A percentile compares a stretch with the other conserved stretches of the same genome.
These are phyloP conservation scores for Drosophila orosa DNA, from an alignment of 1,140 invertebrate genomes.

Conservation along the genomic window DNA sequence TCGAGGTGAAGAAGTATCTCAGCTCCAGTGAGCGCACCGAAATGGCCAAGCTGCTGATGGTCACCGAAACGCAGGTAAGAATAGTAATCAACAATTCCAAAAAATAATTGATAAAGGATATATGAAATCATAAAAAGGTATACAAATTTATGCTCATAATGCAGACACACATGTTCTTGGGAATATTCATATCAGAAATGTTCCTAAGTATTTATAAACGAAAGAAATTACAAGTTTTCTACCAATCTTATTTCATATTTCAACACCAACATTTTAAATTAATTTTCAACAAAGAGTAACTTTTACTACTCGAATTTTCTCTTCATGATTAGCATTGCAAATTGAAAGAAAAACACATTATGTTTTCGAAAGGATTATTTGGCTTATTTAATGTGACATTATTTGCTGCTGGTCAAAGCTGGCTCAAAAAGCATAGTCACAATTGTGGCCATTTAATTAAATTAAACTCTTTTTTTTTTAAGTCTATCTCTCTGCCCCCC, in stretches of 20 bases:
- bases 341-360: slow-evolving; percentile 4
- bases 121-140: too few species aligned
- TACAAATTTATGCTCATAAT: too few species aligned
- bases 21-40: slow-evolving; percentile 97
- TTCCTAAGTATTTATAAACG: neutral
- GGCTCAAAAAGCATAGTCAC: slow-evolving; percentile 7
- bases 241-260: neutral
- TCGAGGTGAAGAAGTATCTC: slow-evolving; percentile 98
- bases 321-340: neutral
- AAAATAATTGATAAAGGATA: too few species aligned
- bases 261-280: neutral
- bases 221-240: neutral
- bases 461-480: slow-evolving; percentile 24
- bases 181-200: neutral
- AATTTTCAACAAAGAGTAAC: neutral
- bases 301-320: neutral
- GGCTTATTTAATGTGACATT: slow-evolving; percentile 42
- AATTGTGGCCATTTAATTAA: slow-evolving; percentile 43
- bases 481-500: neutral
- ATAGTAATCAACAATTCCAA: neutral
- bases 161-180: neutral
- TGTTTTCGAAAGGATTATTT: slow-evolving; percentile 19
- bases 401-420: slow-evolving; percentile 8
- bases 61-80: slow-evolving; percentile 97
- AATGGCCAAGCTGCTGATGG: slow-evolving; percentile 96